Base-by-base conservation (phyloP, 1,140 invertebrate genomes). In the Arctopsyche grandis region DNA sequence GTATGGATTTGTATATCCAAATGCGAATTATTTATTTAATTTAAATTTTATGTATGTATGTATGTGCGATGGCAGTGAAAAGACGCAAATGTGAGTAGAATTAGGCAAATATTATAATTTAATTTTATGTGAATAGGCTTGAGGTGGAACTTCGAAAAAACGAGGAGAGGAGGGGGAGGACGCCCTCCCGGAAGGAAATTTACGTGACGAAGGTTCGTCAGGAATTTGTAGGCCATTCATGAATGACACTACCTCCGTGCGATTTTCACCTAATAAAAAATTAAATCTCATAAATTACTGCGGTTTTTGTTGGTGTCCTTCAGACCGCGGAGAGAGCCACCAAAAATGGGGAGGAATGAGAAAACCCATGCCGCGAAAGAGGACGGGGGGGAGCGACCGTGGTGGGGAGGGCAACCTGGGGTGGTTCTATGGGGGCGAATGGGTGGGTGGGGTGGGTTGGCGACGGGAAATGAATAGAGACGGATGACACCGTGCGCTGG, bases 401-500 rank as follows among this genome's bases (percentile, higher is more conserved):
- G 29, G 29, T 16, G 24, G 60, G 19, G 14, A 10, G 7, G 29
- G 58, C 5, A 10, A 38, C 44, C 29, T 76, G 21, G 85, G 85
- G 86, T 84, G 84, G 85, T 84, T 84, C 84, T 85, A 83, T 12
- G 16, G 48, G 48, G 48, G 1, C 3, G 48, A n/a, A n/a, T 52
- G 10, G 12, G 48, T 21, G 26, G 44, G 21, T 12, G 5, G 76
- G 75, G 80, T 48, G 83, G 79, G 43, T 56, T 60, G 66, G 76
- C 83, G 85, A 86, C 85, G 86, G 76, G 38, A 69, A 77, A 69
- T 77, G 76, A 77, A 77, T 77, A 77, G 76, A 77, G 76, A 69
- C 69, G 60, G 76, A 77, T 87, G 86, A 85, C 85, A 85, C 85
- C 86, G 84, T 86, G 83, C 84, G 76, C 77, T 82, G 81, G 79